Evolutionary conservation across 2,888 invertebrate genomes (phyloP).

Genomic region (Hermaeophaga mercurialis): DNA sequence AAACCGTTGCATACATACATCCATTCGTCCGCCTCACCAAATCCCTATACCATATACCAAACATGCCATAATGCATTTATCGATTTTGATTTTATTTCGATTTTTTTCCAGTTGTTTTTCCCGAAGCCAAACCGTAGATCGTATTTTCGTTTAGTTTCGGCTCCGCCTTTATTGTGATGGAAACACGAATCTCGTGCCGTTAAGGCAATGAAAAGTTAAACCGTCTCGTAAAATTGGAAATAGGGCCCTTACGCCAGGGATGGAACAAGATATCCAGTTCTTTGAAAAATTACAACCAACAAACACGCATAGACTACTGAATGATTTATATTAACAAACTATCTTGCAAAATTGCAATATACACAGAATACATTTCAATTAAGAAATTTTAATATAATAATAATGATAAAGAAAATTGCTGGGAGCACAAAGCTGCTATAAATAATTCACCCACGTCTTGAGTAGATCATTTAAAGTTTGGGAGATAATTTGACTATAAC

Average conservation of each 20-base stretch:
- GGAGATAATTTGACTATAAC: too few relatives aligned
- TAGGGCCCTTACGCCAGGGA: conserved; percentile 8
- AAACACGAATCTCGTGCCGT: conserved; percentile 25
- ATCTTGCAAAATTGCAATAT: too few relatives aligned
- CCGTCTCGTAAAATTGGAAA: conserved; percentile 24
- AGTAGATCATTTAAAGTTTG: too few relatives aligned
- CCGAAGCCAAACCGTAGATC: conserved; percentile 4
- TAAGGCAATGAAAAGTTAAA: conserved; percentile 23
- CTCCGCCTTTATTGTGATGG: conserved; percentile 24
- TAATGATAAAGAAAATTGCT: too few relatives aligned
- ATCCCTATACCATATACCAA: conserved; percentile 14
- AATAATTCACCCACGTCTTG: too few relatives aligned
- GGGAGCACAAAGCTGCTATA: too few relatives aligned
- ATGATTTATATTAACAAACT: too few relatives aligned
- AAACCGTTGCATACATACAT: conserved; percentile 18
- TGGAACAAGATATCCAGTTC: conserved; percentile 7
- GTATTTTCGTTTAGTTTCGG: conserved; percentile 15
- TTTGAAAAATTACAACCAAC: too few relatives aligned
- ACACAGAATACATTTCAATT: too few relatives aligned
- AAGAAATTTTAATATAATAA: too few relatives aligned
- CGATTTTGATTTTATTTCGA: conserved; percentile 23
- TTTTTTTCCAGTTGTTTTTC: conserved; percentile 12
- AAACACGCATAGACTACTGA: too few relatives aligned
- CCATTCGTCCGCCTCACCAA: conserved; percentile 13
- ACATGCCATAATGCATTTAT: conserved; percentile 24